Conservation (phyloP, 2,797 vertebrate genomes). For the Gallinago stenura region DNA sequence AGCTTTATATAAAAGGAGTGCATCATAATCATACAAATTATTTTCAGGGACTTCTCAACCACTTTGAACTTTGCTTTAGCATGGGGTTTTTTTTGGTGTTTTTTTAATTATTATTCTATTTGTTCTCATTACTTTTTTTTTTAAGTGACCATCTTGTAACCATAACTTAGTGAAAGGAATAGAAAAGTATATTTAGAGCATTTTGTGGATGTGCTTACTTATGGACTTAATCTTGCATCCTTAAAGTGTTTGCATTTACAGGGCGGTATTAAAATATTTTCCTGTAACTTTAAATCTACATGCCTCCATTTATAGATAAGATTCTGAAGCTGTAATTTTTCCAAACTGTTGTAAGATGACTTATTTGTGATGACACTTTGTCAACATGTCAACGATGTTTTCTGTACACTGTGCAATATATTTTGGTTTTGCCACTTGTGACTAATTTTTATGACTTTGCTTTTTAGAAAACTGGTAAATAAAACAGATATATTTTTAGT, state of each 20-base stretch:
- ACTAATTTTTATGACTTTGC: conserved; percentile 83
- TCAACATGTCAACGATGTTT: conserved; percentile 61
- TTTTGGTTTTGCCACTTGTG: conserved; percentile 78
- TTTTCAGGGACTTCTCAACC: conserved; percentile 57
- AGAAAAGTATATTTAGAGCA: conserved; percentile 64
- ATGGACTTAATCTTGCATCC: conserved; percentile 45
- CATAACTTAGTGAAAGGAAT: conserved; percentile 64
- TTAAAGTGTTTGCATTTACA: conserved; percentile 74
- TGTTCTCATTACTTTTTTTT: neutral
- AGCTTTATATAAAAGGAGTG: conserved; percentile 67
- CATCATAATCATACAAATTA: conserved; percentile 17
- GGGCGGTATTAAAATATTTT: conserved; percentile 66
- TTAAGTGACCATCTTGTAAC: conserved; percentile 42
- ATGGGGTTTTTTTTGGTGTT: neutral
- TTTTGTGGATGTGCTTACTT: conserved; percentile 74
- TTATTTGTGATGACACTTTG: conserved; percentile 69
- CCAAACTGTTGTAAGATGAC: conserved; percentile 60
- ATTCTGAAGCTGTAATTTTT: conserved; percentile 71
- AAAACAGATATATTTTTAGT: conserved; percentile 83
- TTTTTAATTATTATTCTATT: neutral
- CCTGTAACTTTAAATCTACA: conserved; percentile 75
- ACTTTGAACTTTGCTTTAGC: conserved; percentile 44
- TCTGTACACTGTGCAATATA: conserved; percentile 77
- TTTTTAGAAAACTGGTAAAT: conserved; percentile 84
- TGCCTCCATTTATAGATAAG: conserved; percentile 75